These are phyloP conservation scores for Ellobium chinense DNA, from an alignment of 2,888 invertebrate genomes.

Conservation along the genomic window DNA sequence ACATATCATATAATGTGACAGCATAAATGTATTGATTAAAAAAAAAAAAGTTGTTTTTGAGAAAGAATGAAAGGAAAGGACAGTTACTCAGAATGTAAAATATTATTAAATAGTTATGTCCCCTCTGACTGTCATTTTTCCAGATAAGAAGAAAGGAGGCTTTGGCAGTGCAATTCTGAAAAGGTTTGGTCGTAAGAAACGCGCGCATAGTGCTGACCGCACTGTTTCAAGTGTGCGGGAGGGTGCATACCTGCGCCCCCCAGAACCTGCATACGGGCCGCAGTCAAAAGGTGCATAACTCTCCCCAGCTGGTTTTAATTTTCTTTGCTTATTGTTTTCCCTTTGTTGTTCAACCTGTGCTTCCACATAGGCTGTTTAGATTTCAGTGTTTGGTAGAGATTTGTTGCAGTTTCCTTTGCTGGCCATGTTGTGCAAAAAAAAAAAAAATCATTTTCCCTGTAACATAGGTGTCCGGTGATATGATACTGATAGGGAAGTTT, in stretches of 20 bases:
- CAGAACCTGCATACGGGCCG: slow-evolving; percentile 62
- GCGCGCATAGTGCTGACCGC: slow-evolving; percentile 71
- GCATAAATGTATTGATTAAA: no score
- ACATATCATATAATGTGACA: no score
- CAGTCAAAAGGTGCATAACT: slow-evolving; percentile 67
- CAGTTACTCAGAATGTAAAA: no score
- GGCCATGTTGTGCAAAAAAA: no score
- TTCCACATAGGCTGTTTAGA: not conserved
- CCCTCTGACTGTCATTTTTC: no score
- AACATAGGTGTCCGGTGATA: no score
- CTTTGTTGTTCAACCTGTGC: not conserved
- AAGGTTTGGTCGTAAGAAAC: slow-evolving; percentile 72
- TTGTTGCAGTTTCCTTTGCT: no score
- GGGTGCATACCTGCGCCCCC: slow-evolving; percentile 67
- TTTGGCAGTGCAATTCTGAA: slow-evolving; percentile 68
- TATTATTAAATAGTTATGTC: no score
- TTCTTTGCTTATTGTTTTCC: not conserved
- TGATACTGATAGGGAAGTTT: no score
- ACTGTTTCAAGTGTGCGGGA: slow-evolving; percentile 66
- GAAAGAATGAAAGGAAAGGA: no score
- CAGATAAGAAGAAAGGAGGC: slow-evolving; percentile 72
- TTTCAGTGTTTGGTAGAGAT: not conserved
- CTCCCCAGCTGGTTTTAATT: not conserved
- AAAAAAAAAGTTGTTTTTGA: no score
- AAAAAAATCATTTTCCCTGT: no score